These are phyloP conservation scores for Idaea dimidiata DNA, from an alignment of 2,888 invertebrate species.

Conservation along the genomic window DNA sequence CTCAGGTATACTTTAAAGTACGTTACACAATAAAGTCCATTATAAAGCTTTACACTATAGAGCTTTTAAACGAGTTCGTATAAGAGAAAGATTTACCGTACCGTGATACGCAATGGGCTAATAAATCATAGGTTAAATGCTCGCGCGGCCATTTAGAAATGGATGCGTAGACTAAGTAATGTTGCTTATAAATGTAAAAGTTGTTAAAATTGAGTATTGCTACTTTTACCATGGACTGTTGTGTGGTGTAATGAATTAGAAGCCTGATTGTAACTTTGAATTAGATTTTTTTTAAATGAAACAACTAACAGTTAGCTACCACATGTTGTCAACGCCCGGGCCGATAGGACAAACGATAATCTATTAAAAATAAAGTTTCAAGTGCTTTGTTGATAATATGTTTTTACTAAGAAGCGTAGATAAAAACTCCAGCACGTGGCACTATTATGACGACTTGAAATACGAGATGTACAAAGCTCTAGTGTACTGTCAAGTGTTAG, in stretches of 20 bases:
- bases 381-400: background rate
- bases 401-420: background rate
- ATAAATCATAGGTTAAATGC: conserved; percentile 73
- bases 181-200: conserved; percentile 15
- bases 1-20: background rate
- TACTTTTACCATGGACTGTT: too few species aligned
- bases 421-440: background rate
- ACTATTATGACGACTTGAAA: background rate
- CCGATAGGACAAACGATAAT: background rate
- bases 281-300: too few species aligned
- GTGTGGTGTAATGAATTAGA: too few species aligned
- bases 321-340: background rate
- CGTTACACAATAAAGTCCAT: background rate
- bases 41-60: background rate
- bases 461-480: background rate
- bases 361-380: background rate
- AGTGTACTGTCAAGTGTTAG: background rate
- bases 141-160: conserved; percentile 50
- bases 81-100: conserved; percentile 44
- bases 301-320: background rate
- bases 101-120: conserved; percentile 47
- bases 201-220: too few species aligned
- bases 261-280: too few species aligned
- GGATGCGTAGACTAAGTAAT: conserved; percentile 40
- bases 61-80: background rate